Base-by-base conservation (phyloP, 2,888 invertebrate genomes). In the Trisateles emortualis region DNA sequence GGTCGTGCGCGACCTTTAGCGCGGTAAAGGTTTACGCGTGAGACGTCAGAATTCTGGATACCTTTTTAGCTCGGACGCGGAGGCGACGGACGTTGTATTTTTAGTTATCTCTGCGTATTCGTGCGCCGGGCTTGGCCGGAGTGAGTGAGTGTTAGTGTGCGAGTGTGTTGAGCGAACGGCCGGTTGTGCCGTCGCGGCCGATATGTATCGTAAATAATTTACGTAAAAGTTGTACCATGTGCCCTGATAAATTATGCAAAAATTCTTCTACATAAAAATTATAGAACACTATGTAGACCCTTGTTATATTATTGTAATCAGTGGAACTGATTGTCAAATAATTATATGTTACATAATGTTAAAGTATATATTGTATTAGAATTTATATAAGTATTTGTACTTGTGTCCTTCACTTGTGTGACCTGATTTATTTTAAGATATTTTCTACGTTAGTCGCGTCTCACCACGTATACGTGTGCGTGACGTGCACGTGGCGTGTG, bases 401-500 rank as follows among this genome's bases (percentile, higher is more conserved):
- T 83, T 81, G 76, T 85, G 82, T 85, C 83, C 83, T 86, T 89
- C 87, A 87, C 88, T 91, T 88, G 83, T 92, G 92, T 92, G 92
- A 92, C 92, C 92, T 92, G 92, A 92, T 91, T 91, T 91, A 88
- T 85, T 88, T 88, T 92, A 92, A 92, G 91, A 80, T 83, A 79
- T 64, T 83, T 84, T 88, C 87, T 86, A 81, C 83, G 81, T 78
- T 76, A 78, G 77, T 79, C 49, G 22, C 11, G 36, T 19, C 19
- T 19, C 19, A 19, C 19, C 5, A 5, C 19, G 19, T 19, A 5
- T 19, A 41, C 24, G 44, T 47, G 40, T 26, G 44, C 57, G 52
- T 44, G 48, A 55, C 49, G 52, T 51, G 42, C 50, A 50, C 59
- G 52, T 59, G 42, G 36, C 40, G 32, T 16, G 35, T 10, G 16